phyloP scores from a whole-genome alignment of 2,888 invertebrate genomes.

The Campoletis raptor region DNA sequence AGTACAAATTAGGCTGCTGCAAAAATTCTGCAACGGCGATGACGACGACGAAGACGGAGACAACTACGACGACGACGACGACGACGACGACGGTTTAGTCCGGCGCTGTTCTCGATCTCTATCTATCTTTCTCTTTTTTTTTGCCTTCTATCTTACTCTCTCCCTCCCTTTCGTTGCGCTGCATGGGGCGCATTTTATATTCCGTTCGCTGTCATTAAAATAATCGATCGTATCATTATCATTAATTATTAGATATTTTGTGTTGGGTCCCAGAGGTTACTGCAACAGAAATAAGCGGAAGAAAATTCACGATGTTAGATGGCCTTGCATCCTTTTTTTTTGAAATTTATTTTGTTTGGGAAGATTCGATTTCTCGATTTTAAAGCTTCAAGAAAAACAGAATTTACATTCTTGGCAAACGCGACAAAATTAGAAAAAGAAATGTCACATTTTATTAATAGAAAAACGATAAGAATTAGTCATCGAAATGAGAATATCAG shows the following conservation, averaged over 20 bases:
- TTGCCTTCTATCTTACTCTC: constrained; percentile 52
- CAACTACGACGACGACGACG: constrained; percentile 60
- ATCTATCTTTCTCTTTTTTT: constrained; percentile 11
- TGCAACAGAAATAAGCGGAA: constrained; percentile 80
- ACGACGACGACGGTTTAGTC: constrained; percentile 65
- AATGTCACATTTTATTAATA: constrained; percentile 3
- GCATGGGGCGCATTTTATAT: constrained; percentile 54
- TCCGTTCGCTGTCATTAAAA: constrained; percentile 71
- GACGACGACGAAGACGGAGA: constrained; percentile 54
- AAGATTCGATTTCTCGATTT: neutral
- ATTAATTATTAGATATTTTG: constrained; percentile 84
- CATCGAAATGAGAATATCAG: constrained; percentile 44
- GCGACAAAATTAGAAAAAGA: neutral
- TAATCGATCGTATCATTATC: constrained; percentile 76
- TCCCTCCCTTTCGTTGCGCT: constrained; percentile 51
- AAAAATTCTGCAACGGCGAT: constrained; percentile 45
- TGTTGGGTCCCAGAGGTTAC: constrained; percentile 83
- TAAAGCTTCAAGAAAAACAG: neutral
- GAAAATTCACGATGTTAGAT: constrained; percentile 56
- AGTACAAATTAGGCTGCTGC: constrained; percentile 43
- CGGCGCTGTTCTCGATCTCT: constrained; percentile 59
- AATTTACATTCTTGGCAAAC: neutral
- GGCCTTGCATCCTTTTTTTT: constrained; percentile 15
- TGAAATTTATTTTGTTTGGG: neutral
- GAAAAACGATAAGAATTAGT: constrained; percentile 41